phyloP scores from a whole-genome alignment of 1,140 invertebrate species.

The Platyscapa corneri region DNA sequence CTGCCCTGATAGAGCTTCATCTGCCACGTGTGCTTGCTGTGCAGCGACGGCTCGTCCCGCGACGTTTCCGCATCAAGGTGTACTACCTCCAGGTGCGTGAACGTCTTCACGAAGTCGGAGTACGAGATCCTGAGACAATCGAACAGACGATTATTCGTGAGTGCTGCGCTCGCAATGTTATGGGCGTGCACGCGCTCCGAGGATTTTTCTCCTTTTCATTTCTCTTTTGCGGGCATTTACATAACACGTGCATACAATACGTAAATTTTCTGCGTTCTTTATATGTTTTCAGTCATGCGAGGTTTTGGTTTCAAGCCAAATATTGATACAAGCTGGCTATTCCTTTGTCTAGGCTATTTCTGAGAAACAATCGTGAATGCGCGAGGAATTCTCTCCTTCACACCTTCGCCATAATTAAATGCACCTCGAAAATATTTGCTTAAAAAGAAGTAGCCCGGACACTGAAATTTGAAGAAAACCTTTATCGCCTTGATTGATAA shows the following conservation, averaged over 20 bases:
- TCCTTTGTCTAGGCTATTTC: not conserved
- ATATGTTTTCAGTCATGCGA: not conserved
- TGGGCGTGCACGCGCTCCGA: not conserved
- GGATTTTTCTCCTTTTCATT: not conserved
- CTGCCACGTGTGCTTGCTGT: conserved; percentile 88
- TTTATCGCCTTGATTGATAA: too few species aligned
- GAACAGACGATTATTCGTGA: not conserved
- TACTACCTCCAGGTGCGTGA: conserved; percentile 89
- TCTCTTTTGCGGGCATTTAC: not conserved
- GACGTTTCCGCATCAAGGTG: conserved; percentile 91
- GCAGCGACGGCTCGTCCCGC: conserved; percentile 86
- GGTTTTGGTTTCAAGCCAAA: not conserved
- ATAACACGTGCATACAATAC: not conserved
- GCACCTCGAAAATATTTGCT: too few species aligned
- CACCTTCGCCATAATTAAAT: too few species aligned
- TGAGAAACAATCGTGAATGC: too few species aligned
- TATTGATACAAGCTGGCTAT: not conserved
- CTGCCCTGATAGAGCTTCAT: conserved; percentile 88
- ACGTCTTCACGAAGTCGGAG: conserved; percentile 88
- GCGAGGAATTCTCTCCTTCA: too few species aligned
- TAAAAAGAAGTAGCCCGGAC: too few species aligned
- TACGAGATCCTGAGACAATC: conserved; percentile 82
- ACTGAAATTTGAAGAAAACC: too few species aligned
- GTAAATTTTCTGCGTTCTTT: not conserved
- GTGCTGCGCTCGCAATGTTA: not conserved